A percentile compares a stretch with the other conserved stretches of the same genome.
Evolutionary conservation across 2,797 vertebrate genomes (phyloP).

Genomic region (Lerista edwardsae): DNA sequence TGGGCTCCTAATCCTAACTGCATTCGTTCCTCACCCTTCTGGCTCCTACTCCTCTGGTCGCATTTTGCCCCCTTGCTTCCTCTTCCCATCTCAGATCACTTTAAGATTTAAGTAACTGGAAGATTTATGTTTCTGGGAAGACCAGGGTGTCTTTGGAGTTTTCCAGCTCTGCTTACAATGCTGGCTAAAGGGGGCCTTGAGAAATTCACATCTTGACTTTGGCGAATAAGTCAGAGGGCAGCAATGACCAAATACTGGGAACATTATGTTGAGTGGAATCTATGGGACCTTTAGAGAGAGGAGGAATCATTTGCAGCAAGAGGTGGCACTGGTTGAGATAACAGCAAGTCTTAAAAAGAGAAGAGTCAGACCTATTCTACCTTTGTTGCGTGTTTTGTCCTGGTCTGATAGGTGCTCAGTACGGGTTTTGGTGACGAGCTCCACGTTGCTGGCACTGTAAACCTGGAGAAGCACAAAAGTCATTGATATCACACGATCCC

Average conservation of each 20-base stretch:
- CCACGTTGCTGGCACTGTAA: constrained; percentile 95
- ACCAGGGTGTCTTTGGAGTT: too few relatives aligned
- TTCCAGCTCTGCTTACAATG: too few relatives aligned
- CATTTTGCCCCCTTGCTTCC: neutral
- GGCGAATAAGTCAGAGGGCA: neutral
- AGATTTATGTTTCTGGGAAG: too few relatives aligned
- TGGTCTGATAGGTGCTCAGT: constrained; percentile 96
- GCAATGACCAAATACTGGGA: neutral
- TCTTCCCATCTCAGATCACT: neutral
- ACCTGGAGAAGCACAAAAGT: constrained; percentile 78
- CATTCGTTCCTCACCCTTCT: neutral
- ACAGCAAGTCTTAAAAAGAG: neutral
- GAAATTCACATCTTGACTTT: neutral
- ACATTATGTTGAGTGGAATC: neutral
- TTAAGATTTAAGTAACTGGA: neutral
- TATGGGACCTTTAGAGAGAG: neutral
- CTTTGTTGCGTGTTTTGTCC: constrained; percentile 95
- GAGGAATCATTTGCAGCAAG: neutral
- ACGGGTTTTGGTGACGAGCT: constrained; percentile 93
- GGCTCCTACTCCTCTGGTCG: neutral
- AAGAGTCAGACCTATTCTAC: constrained; percentile 64
- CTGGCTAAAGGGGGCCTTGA: neutral
- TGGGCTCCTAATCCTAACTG: too few relatives aligned
- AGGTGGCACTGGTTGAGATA: neutral
- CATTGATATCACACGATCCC: neutral